A percentile compares a stretch with the other conserved stretches of the same genome.
phyloP scores from a whole-genome alignment of 1,140 invertebrate species.

The Drosophila burlai region DNA sequence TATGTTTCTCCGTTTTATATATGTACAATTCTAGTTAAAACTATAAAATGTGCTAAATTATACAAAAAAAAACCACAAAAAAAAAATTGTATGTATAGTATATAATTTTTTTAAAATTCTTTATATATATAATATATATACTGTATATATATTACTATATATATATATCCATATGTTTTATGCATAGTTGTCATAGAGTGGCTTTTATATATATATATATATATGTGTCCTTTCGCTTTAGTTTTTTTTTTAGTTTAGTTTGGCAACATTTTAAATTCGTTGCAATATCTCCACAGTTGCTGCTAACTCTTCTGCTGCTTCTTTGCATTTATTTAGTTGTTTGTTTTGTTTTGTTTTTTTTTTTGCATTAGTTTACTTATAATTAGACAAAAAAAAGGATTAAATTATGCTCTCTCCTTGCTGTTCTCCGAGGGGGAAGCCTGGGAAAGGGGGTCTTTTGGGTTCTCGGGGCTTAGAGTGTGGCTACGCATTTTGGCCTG shows the following conservation, averaged over 20 bases:
- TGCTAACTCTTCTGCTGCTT: slow-evolving; percentile 56
- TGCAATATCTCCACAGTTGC: slow-evolving; percentile 78
- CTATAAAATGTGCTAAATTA: slow-evolving; percentile 79
- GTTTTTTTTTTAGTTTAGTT: slow-evolving; percentile 71
- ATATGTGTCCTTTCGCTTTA: slow-evolving; percentile 35
- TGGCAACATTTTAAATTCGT: slow-evolving; percentile 82
- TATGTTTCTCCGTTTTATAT: slow-evolving; percentile 51
- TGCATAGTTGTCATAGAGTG: slow-evolving; percentile 59
- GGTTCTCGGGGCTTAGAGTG: neutral
- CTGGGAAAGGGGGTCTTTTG: neutral
- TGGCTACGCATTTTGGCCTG: slow-evolving; percentile 13
- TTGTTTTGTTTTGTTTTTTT: neutral
- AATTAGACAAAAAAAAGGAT: slow-evolving; percentile 72
- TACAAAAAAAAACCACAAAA: slow-evolving; percentile 55
- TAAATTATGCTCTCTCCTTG: slow-evolving; percentile 42
- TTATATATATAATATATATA: slow-evolving; percentile 49
- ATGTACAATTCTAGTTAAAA: slow-evolving; percentile 77
- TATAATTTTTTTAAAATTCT: slow-evolving; percentile 72
- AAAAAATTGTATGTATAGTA: slow-evolving; percentile 60
- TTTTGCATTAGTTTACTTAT: slow-evolving; percentile 76
- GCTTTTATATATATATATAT: slow-evolving; percentile 25
- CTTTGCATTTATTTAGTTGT: slow-evolving; percentile 20
- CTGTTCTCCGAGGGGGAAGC: slow-evolving; percentile 42
- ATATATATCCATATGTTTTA: slow-evolving; percentile 62
- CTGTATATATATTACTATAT: slow-evolving; percentile 23